Evolutionary conservation across 2,113 vertebrate genomes (phyloP).

Genomic region (Triplophysa siluroides): DNA sequence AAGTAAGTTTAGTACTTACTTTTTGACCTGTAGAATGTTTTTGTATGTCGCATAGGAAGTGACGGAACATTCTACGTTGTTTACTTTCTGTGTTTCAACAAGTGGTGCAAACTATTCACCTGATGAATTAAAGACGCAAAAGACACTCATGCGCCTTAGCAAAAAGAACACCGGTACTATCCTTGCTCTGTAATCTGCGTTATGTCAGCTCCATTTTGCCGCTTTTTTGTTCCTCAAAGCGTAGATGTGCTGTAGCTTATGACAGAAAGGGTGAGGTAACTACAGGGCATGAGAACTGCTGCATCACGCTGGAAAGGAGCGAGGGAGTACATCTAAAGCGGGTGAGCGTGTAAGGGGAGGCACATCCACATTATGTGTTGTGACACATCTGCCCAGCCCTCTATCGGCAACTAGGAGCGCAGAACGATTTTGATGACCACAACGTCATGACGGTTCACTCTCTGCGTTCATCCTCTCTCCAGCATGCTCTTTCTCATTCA

Average conservation of each 20-base stretch:
- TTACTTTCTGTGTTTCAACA: neutral
- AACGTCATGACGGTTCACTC: constrained; percentile 65
- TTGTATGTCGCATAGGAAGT: neutral
- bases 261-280: constrained; percentile 55
- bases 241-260: constrained; percentile 25
- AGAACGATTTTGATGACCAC: constrained; percentile 53
- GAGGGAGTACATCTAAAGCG: constrained; percentile 27
- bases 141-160: neutral
- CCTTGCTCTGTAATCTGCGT: neutral
- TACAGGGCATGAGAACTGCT: constrained; percentile 54
- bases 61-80: neutral
- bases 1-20: neutral
- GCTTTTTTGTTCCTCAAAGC: neutral
- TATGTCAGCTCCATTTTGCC: constrained; percentile 5
- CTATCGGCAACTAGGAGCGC: constrained; percentile 41
- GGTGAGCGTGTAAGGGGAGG: constrained; percentile 49
- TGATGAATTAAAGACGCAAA: neutral
- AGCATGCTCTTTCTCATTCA: constrained; percentile 10
- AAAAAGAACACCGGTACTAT: neutral
- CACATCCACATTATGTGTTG: constrained; percentile 38
- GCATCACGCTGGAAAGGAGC: constrained; percentile 57
- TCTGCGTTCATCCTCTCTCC: constrained; percentile 59
- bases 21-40: neutral
- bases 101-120: neutral
- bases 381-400: constrained; percentile 61